Percentiles rank a stretch among this genome's conserved stretches.
Evolutionary conservation across 2,113 vertebrate species (phyloP).

Genomic region (Poicephalus meyeri): DNA sequence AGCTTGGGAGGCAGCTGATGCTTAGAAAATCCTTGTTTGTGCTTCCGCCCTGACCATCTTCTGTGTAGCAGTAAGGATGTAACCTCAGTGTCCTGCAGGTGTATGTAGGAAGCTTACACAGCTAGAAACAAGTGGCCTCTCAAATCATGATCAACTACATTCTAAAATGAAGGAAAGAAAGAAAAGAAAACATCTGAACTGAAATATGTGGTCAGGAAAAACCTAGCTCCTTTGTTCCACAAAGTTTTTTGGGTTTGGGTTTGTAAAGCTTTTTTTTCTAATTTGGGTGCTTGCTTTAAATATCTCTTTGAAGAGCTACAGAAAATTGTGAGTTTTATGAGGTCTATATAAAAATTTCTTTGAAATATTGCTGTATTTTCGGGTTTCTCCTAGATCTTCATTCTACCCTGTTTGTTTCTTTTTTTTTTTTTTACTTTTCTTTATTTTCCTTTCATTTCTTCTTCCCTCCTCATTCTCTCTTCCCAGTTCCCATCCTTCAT

Average conservation of each 20-base stretch:
- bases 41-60: neutral
- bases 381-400: neutral
- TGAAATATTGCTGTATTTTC: neutral
- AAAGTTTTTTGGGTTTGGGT: neutral
- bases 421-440: neutral
- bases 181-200: neutral
- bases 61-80: neutral
- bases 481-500: neutral
- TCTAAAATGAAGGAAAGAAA: neutral
- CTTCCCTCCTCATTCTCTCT: neutral
- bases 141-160: neutral
- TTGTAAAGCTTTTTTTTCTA: neutral
- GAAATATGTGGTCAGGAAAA: neutral
- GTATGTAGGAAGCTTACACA: neutral
- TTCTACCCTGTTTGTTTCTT: neutral
- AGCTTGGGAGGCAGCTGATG: fast-evolving
- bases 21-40: neutral
- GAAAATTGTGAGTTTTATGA: neutral
- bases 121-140: neutral
- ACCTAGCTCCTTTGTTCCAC: neutral
- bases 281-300: neutral
- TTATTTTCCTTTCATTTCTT: neutral
- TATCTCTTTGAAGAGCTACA: neutral
- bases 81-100: neutral
- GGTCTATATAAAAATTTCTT: neutral